phyloP scores from a whole-genome alignment of 2,888 invertebrate genomes.

The Chloroclysta siterata region DNA sequence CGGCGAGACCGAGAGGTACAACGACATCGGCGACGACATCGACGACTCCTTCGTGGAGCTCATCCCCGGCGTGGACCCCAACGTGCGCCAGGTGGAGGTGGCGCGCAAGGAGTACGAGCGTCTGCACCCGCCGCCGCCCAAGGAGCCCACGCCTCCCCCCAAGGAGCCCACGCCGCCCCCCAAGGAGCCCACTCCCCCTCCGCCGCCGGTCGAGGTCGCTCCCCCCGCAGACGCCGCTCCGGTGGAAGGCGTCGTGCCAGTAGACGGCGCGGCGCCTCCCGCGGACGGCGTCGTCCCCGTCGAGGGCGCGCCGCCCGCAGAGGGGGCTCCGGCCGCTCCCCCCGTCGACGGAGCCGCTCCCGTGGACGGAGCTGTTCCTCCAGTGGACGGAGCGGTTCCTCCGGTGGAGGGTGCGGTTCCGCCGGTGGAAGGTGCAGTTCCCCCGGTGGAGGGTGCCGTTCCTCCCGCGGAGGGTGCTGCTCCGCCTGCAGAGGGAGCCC shows the following conservation, averaged over 20 bases:
- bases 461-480: conserved; percentile 34
- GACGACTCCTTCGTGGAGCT: conserved; percentile 96
- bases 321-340: conserved; percentile 1
- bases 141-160: conserved; percentile 47
- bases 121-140: conserved; percentile 48
- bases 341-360: conserved; percentile 25
- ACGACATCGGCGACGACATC: conserved; percentile 96
- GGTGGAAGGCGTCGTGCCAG: conserved; percentile 56
- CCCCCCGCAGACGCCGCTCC: conserved; percentile 47
- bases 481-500: conserved; percentile 48
- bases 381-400: conserved; percentile 57
- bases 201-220: conserved; percentile 50
- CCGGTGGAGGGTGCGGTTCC: conserved; percentile 34
- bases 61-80: conserved; percentile 85
- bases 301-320: conserved; percentile 35
- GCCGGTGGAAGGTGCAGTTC: conserved; percentile 48
- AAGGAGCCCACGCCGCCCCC: conserved; percentile 46
- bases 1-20: conserved; percentile 95
- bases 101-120: conserved; percentile 64
- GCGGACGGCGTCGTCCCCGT: conserved; percentile 47
- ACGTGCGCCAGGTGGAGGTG: conserved; percentile 61
- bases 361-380: conserved; percentile 28
- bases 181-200: conserved; percentile 46
- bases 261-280: conserved; percentile 52
- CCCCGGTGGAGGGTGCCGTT: conserved; percentile 37